Evolutionary conservation across 2,113 vertebrate species (phyloP), one percentile per base, ranked within the genome.

Genomic region (Pteropus alecto): DNA sequence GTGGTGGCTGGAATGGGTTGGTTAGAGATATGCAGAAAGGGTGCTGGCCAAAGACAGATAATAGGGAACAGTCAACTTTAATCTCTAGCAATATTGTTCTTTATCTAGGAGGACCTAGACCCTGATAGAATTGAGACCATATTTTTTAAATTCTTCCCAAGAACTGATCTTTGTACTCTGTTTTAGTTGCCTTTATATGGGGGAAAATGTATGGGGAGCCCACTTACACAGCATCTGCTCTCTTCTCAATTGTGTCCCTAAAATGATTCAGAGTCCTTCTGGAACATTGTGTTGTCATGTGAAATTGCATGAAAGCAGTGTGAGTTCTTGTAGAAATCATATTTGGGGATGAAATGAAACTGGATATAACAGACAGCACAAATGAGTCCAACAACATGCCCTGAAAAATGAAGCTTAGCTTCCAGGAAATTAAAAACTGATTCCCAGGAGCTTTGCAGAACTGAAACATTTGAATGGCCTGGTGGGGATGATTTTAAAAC

Each of bases 241-340:
- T 85, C 70, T 96, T 95, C 79, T 88, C 79, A 43, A 60, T 78
- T 11, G 15, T 21, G 10, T 90, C 24, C 51, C 46, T 79, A 19
- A 96, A 96, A 85, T 94, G 94, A 94, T 93, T 96, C 95, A 94
- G 71, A 95, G 71, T 60, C 87, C 90, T 95, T 96, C 90, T 93
- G 90, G 95, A 97, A 96, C 95, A 96, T 48, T 90, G 87, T 79
- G 96, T 87, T 97, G 87, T 83, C 81, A 91, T 86, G 92, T 56
- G 93, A 89, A 93, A 88, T 87, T 35, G 56, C 63, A 77, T 73
- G 76, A 89, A 93, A 95, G 84, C 84, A 74, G 63, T 94, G 87
- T 82, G 87, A 94, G 85, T 94, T 94, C 83, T 95, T 78, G 85
- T 58, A 83, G 48, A 90, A 63, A 68, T 78, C 68, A 58, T 86